phyloP scores from a whole-genome alignment of 1,140 invertebrate species.

The Leptinotarsa texana region DNA sequence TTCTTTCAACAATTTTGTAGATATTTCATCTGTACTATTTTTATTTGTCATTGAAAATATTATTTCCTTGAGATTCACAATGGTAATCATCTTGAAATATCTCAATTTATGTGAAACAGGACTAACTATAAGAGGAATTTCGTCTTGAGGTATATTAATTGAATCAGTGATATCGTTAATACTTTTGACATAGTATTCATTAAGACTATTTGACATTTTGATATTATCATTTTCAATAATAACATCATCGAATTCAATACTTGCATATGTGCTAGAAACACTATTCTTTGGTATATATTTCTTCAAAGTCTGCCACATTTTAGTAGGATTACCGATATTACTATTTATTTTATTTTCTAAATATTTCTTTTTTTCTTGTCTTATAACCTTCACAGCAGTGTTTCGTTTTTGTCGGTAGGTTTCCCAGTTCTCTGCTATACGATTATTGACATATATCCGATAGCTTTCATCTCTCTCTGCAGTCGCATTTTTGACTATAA shows the following conservation, averaged over 20 bases:
- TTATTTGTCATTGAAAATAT: too few species aligned
- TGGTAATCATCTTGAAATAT: constrained; percentile 6
- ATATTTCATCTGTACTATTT: too few species aligned
- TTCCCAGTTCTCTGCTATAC: constrained; percentile 9
- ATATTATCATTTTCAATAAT: constrained; percentile 10
- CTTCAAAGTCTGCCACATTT: constrained; percentile 11
- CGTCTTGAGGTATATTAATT: not conserved
- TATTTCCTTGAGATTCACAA: not conserved
- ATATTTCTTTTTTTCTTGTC: constrained; percentile 11
- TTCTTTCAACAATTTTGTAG: too few species aligned
- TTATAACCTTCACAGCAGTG: constrained; percentile 8
- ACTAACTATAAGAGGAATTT: not conserved
- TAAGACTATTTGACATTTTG: constrained; percentile 3
- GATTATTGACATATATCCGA: not conserved
- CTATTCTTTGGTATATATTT: not conserved
- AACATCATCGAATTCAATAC: constrained; percentile 8
- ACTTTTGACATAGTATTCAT: constrained; percentile 10
- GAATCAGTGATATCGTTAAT: constrained; percentile 3
- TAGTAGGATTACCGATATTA: constrained; percentile 8
- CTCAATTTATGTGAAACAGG: constrained; percentile 2
- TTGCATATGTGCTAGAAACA: not conserved
- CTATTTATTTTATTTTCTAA: constrained; percentile 6
- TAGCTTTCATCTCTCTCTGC: too few species aligned
- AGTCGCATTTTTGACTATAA: not conserved
- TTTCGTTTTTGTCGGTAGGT: constrained; percentile 1